phyloP scores from a whole-genome alignment of 2,113 vertebrate genomes.

The Siphamia tubifer region DNA sequence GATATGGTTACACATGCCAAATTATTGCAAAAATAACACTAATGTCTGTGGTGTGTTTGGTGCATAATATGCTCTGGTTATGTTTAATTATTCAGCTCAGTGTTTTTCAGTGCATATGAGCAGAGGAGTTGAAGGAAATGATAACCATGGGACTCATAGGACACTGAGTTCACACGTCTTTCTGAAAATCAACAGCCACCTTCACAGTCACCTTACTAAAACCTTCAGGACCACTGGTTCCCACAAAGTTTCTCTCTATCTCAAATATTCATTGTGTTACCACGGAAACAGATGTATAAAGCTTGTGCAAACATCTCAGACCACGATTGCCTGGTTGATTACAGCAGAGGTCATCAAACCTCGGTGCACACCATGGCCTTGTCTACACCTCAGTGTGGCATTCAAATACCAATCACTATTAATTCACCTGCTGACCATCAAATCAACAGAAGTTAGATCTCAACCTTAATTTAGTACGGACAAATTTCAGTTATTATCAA shows the following conservation, averaged over 20 bases:
- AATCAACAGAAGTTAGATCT: not conserved
- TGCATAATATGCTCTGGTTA: too few species aligned
- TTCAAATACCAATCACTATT: not conserved
- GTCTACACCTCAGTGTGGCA: not conserved
- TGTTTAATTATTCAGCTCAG: too few species aligned
- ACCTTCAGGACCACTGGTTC: not conserved
- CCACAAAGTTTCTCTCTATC: slow-evolving; percentile 3
- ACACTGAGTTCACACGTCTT: not conserved
- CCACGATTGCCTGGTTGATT: not conserved
- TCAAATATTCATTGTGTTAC: slow-evolving; percentile 1
- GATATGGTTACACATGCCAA: too few species aligned
- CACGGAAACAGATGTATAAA: slow-evolving; percentile 1
- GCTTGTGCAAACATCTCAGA: slow-evolving; percentile 30
- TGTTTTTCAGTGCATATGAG: not conserved
- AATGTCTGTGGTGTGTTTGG: too few species aligned
- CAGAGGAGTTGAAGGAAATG: not conserved
- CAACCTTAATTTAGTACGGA: not conserved
- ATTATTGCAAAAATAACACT: too few species aligned
- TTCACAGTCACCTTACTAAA: not conserved
- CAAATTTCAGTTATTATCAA: not conserved
- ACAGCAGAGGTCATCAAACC: not conserved
- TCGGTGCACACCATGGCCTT: not conserved
- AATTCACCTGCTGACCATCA: not conserved
- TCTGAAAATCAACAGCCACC: not conserved
- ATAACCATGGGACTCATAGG: not conserved